Conservation (phyloP, 2,888 invertebrate species). For the Caenorhabditis wallacei region DNA sequence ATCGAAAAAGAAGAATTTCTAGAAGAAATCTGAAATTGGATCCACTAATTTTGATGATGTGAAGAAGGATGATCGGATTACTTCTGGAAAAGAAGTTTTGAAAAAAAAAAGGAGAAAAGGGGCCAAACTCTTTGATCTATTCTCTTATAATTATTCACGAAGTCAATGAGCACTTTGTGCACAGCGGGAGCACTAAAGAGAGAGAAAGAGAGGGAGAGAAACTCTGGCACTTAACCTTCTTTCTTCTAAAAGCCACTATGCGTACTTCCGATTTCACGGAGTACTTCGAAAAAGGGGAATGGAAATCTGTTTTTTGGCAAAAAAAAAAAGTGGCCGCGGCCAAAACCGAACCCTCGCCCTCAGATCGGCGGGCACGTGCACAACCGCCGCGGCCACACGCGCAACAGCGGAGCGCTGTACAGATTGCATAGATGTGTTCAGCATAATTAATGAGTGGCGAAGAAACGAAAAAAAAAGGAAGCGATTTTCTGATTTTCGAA, state of each 20-base stretch:
- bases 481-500: no score
- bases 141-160: slow-evolving; percentile 2
- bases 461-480: no score
- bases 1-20: slow-evolving; percentile 14
- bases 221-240: slow-evolving; percentile 21
- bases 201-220: neutral
- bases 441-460: no score
- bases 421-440: no score
- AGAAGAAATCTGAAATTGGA: slow-evolving; percentile 38
- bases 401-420: no score
- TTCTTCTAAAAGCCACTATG: slow-evolving; percentile 12
- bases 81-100: neutral
- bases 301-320: slow-evolving; percentile 7
- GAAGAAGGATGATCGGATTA: slow-evolving; percentile 17
- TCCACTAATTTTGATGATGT: slow-evolving; percentile 30
- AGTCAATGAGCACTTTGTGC: slow-evolving; percentile 32
- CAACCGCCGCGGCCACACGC: no score
- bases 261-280: slow-evolving; percentile 14
- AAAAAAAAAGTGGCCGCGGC: no score
- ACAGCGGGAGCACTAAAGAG: slow-evolving; percentile 2
- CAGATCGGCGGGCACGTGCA: no score
- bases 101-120: neutral
- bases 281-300: slow-evolving; percentile 5
- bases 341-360: no score
- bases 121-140: neutral